A percentile compares a stretch with the other conserved stretches of the same genome.
Conservation (phyloP, 2,888 invertebrate genomes). For the Lycophotia porphyrea region DNA sequence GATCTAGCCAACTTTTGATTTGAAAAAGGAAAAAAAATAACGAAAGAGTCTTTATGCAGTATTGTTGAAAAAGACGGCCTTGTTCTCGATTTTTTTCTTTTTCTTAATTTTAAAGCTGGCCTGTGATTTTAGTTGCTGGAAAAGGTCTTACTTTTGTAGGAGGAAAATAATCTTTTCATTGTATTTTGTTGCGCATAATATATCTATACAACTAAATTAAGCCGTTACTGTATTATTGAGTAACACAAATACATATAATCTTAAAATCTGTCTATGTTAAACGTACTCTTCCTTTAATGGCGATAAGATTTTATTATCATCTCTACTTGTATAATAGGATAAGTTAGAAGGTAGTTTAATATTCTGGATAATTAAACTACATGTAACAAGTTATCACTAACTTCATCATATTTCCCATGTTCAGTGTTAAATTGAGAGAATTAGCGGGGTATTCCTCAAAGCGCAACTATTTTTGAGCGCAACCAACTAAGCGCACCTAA, state of each 20-base stretch:
- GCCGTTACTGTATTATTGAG: not conserved
- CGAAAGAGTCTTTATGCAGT: constrained; percentile 28
- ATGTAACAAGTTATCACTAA: not conserved
- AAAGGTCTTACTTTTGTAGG: not conserved
- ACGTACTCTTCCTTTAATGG: not conserved
- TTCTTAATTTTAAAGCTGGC: not conserved
- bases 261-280: not conserved
- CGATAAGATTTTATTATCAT: not conserved
- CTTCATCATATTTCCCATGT: not conserved
- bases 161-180: not conserved
- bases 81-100: not conserved
- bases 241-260: not conserved
- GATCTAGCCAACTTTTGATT: constrained; percentile 45
- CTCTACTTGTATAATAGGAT: not conserved
- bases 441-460: too few relatives aligned
- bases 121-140: constrained; percentile 14
- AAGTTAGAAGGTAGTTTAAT: constrained; percentile 10
- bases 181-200: not conserved
- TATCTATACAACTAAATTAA: not conserved
- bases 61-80: constrained; percentile 29
- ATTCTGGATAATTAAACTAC: constrained; percentile 1
- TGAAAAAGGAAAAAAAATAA: constrained; percentile 19
- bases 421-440: not conserved
- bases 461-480: too few relatives aligned
- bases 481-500: too few relatives aligned